Base-by-base conservation (phyloP, 2,888 invertebrate genomes). In the Meiosimyza platycephala region DNA sequence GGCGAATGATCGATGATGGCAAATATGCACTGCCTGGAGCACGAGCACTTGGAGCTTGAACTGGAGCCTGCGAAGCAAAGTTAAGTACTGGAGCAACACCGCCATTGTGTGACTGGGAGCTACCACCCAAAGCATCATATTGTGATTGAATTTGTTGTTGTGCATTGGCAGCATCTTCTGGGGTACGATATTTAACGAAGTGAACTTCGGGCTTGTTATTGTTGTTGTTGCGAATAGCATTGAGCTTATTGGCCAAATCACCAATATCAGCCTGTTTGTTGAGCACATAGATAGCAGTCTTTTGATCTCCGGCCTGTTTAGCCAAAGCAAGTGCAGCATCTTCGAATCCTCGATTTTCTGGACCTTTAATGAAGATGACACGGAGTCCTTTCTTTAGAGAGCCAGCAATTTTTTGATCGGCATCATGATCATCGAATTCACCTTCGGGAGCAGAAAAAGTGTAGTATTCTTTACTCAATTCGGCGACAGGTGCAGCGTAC, bases 141-240 rank as follows among this genome's bases (percentile, higher is more conserved):
- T 83, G 81, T 0, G 69, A 67, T 76, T 84, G 83, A 59, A 84
- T 84, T 16, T 80, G 76, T 0, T 77, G 77, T 74, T 83, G 83
- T 1, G 84, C 84, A 48, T 82, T 80, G 72, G 72, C 77, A 73
- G 84, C 84, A 79, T 84, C 84, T 77, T 82, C 81, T 0, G 79
- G 78, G 6, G 83, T 84, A 72, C 82, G 83, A 77, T 84, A 84
- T 77, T 84, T 84, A 72, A 84, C 81, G 72, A 84, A 84, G 78
- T 82, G 82, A 16, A 84, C 84, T 78, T 84, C 84, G 74, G 84
- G 84, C 77, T 83, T 84, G 77, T 79, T 79, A 76, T 78, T 79
- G 73, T 62, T 75, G 75, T 79, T 80, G 77, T 74, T 76, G 71
- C 78, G 78, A 67, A 80, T 73, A 57, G 76, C 40, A 48, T 80